Evolutionary conservation across 2,888 invertebrate species (phyloP).

Genomic region (Brachyptera risi): DNA sequence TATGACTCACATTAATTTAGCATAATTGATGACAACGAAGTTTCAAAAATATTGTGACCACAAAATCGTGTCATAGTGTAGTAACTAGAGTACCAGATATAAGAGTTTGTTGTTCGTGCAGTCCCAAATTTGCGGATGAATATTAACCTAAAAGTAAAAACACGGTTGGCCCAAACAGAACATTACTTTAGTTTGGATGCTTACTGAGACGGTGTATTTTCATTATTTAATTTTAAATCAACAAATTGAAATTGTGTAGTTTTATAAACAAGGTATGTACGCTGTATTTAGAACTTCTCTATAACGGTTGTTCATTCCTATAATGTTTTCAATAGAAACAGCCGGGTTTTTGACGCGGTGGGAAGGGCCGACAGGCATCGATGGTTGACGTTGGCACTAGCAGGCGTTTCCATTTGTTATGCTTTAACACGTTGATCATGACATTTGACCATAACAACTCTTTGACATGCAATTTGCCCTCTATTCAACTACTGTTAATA

Average conservation of each 20-base stretch:
- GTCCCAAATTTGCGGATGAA: constrained; percentile 22
- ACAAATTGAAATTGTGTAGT: too few relatives aligned
- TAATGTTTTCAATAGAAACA: neutral
- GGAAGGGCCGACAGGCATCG: constrained; percentile 19
- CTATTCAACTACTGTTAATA: too few relatives aligned
- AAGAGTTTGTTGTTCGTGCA: too few relatives aligned
- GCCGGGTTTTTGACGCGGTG: constrained; percentile 23
- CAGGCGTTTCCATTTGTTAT: constrained; percentile 25
- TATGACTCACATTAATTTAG: too few relatives aligned
- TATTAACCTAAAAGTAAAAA: constrained; percentile 25
- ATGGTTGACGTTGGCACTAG: constrained; percentile 24
- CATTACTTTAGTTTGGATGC: constrained; percentile 17
- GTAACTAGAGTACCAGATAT: neutral
- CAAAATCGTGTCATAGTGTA: too few relatives aligned
- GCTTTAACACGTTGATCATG: neutral
- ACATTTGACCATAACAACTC: neutral
- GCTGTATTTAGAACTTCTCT: neutral
- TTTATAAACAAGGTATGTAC: neutral
- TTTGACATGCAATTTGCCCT: neutral
- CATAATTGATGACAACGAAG: too few relatives aligned
- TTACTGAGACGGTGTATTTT: too few relatives aligned
- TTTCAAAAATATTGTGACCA: too few relatives aligned
- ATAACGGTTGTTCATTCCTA: too few relatives aligned
- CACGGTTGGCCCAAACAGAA: neutral
- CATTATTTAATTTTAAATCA: too few relatives aligned